Evolutionary conservation across 37 sponge, comb jelly and placozoan species (phyloP).

Genomic region (Aplysina aerophoba): DNA sequence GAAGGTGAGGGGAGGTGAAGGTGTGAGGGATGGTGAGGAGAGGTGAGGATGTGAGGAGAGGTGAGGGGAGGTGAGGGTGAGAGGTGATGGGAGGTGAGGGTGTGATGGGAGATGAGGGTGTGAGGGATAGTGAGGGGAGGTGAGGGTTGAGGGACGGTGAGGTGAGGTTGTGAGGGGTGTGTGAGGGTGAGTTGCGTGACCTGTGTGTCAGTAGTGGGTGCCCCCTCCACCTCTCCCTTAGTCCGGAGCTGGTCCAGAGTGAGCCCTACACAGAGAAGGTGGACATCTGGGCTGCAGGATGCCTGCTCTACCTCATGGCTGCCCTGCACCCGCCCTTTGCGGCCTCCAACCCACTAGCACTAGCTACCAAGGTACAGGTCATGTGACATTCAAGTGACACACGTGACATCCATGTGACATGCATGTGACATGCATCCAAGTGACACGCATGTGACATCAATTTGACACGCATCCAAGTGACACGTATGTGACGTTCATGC

Average conservation of each 20-base stretch:
- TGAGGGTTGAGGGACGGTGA: too few relatives aligned
- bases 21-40: too few relatives aligned
- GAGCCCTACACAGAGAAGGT: constrained; percentile 92
- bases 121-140: background rate
- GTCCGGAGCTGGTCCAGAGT: constrained; percentile 84
- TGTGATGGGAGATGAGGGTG: background rate
- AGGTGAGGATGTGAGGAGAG: background rate
- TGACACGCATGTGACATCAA: too few relatives aligned
- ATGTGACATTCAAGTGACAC: too few relatives aligned
- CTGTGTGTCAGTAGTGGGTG: background rate
- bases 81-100: background rate
- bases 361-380: constrained; percentile 83
- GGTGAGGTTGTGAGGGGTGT: background rate
- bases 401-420: too few relatives aligned
- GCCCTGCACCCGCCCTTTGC: constrained; percentile 76
- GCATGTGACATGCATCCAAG: too few relatives aligned
- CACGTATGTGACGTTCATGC: too few relatives aligned
- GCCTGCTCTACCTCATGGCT: constrained; percentile 93
- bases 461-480: too few relatives aligned
- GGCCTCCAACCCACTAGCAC: constrained; percentile 65
- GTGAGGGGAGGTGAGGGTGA: background rate
- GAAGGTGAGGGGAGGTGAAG: background rate
- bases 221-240: background rate
- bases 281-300: constrained; percentile 92
- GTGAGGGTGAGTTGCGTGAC: background rate